Evolutionary conservation across 2,797 vertebrate genomes (phyloP), one percentile per base, ranked within the genome.

Genomic region (Clarias laeviceps): DNA sequence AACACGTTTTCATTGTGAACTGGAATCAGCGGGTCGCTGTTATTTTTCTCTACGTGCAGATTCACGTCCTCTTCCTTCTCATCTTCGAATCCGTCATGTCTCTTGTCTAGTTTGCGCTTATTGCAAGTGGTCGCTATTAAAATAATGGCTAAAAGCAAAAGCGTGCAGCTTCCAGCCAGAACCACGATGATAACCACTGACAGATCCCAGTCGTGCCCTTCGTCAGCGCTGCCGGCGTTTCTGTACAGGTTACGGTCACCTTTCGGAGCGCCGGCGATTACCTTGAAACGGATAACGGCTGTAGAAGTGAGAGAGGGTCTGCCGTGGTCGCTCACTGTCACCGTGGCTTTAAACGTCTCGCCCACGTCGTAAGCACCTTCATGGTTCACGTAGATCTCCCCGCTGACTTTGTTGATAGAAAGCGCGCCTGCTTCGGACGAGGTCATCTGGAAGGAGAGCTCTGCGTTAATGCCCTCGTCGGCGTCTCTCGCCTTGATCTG

Each of bases 101-200:
- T 93, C 87, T 96, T 97, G 90, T 96, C 96, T 79, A 94, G 95
- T 90, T 95, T 97, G 86, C 95, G 96, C 82, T 95, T 94, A 92
- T 96, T 97, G 95, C 97, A 99, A 85, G 97, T 97, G 91, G 98
- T 98, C 89, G 97, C 98, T 0, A 99, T 99, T 89, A 98, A 95
- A 93, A 99, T 97, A 92, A 99, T 99, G 91, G 98, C 97, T 74
- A 97, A 95, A 89, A 99, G 95, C 70, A 99, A 95, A 87, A 99
- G 94, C 1, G 98, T 97, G 94, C 98, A 99, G 95, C 98, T 99
- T 57, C 97, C 98, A 0, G 98, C 98, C 62, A 99, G 94, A 73
- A 99, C 95, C 0, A 98, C 96, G 91, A 99, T 99, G 50, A 99
- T 97, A 0, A 99, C 97, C 89, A 98, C 94, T 14, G 98, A 98